These are phyloP conservation scores for Synergus laeviventris DNA, from an alignment of 2,888 invertebrate species.

Conservation along the genomic window DNA sequence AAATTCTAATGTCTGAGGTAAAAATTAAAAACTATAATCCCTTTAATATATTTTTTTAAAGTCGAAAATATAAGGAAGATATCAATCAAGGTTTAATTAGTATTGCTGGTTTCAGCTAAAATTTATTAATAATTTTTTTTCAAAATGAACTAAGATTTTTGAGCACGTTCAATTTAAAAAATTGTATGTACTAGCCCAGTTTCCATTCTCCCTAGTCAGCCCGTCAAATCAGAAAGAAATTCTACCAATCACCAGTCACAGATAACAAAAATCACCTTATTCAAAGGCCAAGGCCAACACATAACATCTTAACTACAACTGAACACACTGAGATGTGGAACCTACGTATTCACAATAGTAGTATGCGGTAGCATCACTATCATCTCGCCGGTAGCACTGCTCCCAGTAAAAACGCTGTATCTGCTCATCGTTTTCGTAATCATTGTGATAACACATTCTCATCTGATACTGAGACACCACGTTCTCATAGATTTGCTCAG, in stretches of 20 bases:
- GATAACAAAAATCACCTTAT: background rate
- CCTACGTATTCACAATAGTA: slow-evolving; percentile 76
- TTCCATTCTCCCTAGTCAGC: background rate
- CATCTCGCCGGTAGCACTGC: slow-evolving; percentile 72
- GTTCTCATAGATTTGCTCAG: slow-evolving; percentile 73
- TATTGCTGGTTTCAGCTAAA: too few species aligned
- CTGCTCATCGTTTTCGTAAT: slow-evolving; percentile 75
- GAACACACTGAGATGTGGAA: slow-evolving; percentile 1
- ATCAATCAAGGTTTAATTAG: too few species aligned
- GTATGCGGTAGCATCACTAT: slow-evolving; percentile 73
- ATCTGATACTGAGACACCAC: slow-evolving; percentile 73
- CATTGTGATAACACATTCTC: slow-evolving; percentile 75
- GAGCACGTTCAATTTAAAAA: too few species aligned
- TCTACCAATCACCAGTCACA: background rate
- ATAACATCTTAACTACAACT: background rate
- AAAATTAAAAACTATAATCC: too few species aligned
- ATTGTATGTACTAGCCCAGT: too few species aligned
- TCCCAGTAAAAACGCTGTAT: slow-evolving; percentile 75
- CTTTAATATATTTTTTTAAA: too few species aligned
- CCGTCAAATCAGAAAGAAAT: background rate
- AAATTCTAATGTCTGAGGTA: too few species aligned
- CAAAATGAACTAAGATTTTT: too few species aligned
- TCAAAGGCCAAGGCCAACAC: background rate
- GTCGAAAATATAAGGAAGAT: too few species aligned
- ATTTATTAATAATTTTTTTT: too few species aligned